Base-by-base conservation (phyloP, 2,113 vertebrate genomes). In the Tichodroma muraria region DNA sequence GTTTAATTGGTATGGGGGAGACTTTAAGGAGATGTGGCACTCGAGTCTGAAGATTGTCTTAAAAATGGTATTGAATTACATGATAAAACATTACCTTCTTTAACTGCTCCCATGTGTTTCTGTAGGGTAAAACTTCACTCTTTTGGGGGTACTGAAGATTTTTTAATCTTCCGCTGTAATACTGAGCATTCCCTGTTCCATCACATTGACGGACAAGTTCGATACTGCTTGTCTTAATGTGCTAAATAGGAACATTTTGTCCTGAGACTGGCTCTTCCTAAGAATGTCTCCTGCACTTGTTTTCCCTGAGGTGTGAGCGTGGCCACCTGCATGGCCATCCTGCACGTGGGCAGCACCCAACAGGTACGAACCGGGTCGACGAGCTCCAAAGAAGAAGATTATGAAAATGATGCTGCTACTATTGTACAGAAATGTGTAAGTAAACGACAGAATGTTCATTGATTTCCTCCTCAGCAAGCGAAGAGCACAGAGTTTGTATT, bases 371-470 rank as follows among this genome's bases (percentile, higher is more conserved):
- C 99, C 1, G 98, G 98, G 30, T 99, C 99, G 37, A 99, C 99
- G 1, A 99, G 99, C 83, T 98, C 98, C 68, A 99, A 99, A 97
- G 99, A 99, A 93, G 99, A 99, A 9, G 99, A 99, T 96, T 99
- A 99, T 83, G 99, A 99, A 97, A 99, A 99, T 2, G 99, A 99
- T 21, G 99, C 99, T 28, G 99, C 99, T 96, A 99, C 99, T 38
- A 99, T 99, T 80, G 99, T 99, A 71, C 99, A 99, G 98, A 99
- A 99, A 99, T 99, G 99, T 97, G 99, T 99, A 97, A 98, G 99
- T 98, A 5, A 11, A 57, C 1, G 5, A 11, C 37, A 54, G 38
- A 22, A 6, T 21, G 22, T 15, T 87, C 31, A 7, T 15, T 71
- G 37, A 16, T 81, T 52, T 44, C 38, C 2, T 64, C 60, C 44